A percentile compares a stretch with the other conserved stretches of the same genome.
These are phyloP conservation scores for Microtus pennsylvanicus DNA, from an alignment of 2,113 vertebrate species.

Conservation along the genomic window DNA sequence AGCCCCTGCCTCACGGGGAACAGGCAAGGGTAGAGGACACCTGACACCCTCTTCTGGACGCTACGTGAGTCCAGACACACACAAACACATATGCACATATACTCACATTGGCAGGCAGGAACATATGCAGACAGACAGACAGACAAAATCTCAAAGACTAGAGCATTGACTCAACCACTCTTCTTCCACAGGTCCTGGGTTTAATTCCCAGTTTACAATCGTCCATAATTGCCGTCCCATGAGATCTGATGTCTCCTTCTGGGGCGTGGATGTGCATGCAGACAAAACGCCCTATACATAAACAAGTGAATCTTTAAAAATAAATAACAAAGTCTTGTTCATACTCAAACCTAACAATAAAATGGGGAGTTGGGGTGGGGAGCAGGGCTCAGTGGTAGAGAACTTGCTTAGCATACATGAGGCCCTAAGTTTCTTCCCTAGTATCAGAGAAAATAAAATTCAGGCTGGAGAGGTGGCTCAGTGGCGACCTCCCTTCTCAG, in stretches of 20 bases:
- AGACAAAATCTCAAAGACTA: neutral
- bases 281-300: neutral
- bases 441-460: neutral
- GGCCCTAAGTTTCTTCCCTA: neutral
- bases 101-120: neutral
- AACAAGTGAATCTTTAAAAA: neutral
- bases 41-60: neutral
- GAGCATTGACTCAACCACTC: neutral
- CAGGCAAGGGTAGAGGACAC: neutral
- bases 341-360: neutral
- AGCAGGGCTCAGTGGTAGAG: neutral
- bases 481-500: neutral
- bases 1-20: neutral
- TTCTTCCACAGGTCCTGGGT: neutral
- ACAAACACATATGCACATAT: neutral
- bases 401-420: neutral
- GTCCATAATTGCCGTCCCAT: neutral
- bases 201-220: neutral
- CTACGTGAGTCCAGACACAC: neutral
- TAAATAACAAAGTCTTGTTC: neutral
- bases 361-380: neutral
- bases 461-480: neutral
- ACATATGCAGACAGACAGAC: neutral
- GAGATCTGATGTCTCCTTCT: neutral
- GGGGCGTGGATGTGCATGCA: neutral